Conservation (phyloP, 2,797 vertebrate genomes). For the Menidia menidia region DNA sequence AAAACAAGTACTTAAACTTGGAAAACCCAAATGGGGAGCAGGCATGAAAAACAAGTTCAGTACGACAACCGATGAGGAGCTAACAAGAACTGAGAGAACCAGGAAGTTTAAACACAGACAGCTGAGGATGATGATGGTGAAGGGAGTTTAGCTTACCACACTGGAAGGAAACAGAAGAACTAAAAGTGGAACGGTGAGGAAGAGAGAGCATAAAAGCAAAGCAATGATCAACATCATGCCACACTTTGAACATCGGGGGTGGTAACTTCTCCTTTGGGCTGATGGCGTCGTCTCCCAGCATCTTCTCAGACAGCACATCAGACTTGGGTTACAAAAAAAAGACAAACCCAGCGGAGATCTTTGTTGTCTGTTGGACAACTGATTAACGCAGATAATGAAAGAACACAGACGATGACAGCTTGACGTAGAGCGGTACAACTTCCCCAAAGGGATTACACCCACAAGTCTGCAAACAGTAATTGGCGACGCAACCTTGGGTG, state of each 20-base stretch:
- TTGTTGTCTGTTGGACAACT: slow-evolving; percentile 51
- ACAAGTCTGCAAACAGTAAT: slow-evolving; percentile 69
- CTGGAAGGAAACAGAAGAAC: no score
- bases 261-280: background rate
- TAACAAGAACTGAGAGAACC: no score
- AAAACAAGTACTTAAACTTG: no score
- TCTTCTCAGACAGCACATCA: background rate
- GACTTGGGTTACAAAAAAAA: slow-evolving; percentile 24
- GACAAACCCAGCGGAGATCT: slow-evolving; percentile 31
- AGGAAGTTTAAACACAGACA: no score
- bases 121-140: no score
- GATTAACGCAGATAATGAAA: slow-evolving; percentile 67
- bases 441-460: slow-evolving; percentile 51
- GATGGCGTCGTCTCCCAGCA: slow-evolving; percentile 18
- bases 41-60: no score
- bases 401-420: slow-evolving; percentile 58
- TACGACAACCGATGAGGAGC: no score
- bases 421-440: slow-evolving; percentile 55
- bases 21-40: no score
- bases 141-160: no score
- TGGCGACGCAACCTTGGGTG: slow-evolving; percentile 66
- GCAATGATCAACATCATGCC: no score
- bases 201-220: no score
- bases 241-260: background rate
- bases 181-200: no score